Conservation (phyloP, 2,888 invertebrate species). For the Dioctria linearis region DNA sequence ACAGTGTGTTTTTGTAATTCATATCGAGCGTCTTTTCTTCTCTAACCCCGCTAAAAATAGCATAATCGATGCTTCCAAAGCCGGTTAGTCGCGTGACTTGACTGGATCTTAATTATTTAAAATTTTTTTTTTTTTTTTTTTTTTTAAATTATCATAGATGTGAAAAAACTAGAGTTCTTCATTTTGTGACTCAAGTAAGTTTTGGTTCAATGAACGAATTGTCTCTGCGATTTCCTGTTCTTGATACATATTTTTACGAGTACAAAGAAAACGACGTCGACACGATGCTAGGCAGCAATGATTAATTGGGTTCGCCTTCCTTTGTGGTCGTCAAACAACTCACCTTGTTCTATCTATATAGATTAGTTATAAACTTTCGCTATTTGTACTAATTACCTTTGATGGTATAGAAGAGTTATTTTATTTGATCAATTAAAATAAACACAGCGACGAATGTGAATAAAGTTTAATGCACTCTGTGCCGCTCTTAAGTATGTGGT, state of each 20-base stretch:
- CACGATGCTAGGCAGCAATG: not conserved
- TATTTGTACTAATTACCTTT: conserved; percentile 27
- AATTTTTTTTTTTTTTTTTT: not conserved
- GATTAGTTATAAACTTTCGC: conserved; percentile 11
- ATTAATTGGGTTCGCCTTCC: conserved; percentile 22
- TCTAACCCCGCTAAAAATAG: conserved; percentile 6
- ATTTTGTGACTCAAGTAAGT: not conserved
- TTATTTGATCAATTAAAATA: too few species aligned
- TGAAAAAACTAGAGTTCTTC: too few species aligned
- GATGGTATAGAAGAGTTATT: too few species aligned
- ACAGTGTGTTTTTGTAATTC: not conserved
- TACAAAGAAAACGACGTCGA: conserved; percentile 7
- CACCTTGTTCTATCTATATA: not conserved
- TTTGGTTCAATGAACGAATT: conserved; percentile 16
- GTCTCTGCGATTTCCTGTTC: conserved; percentile 40
- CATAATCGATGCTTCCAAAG: conserved; percentile 15
- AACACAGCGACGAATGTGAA: too few species aligned
- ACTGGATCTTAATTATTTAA: conserved; percentile 15
- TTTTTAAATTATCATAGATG: too few species aligned
- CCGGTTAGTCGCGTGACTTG: conserved; percentile 17
- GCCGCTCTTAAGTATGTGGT: too few species aligned
- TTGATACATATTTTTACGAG: not conserved
- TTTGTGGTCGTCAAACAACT: not conserved
- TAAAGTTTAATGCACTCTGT: too few species aligned
- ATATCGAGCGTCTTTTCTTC: not conserved